Evolutionary conservation across 2,888 invertebrate genomes (phyloP), one percentile per base, ranked within the genome.

Genomic region (Pomacea canaliculata): DNA sequence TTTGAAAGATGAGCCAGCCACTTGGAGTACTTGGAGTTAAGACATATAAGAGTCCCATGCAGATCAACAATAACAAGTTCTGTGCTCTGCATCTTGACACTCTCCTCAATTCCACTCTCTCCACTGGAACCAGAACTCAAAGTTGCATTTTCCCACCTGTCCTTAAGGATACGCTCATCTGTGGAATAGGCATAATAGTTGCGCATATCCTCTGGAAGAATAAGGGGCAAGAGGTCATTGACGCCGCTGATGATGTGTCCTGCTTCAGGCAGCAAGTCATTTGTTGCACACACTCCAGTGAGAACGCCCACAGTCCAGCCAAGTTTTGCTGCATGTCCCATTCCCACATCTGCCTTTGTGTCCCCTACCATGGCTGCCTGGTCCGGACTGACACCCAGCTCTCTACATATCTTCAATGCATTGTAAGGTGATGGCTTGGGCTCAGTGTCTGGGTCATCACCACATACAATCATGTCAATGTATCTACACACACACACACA

Each of bases 11-110:
- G 81, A 56, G 87, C 84, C 9, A 89, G 84, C 91, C 91, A 92
- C 12, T 91, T 88, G 18, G 89, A 84, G 89, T 92, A 91, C 85
- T 90, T 89, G 46, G 88, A 86, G 78, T 92, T 88, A 76, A 91
- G 90, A 81, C 91, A 91, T 27, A 92, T 84, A 59, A 92, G 84
- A 7, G 92, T 92, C 7, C 92, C 92, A 81, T 92, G 91, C 74
- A 92, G 91, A 83, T 92, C 92, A 84, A 92, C 92, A 66, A 92
- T 91, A 16, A 92, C 91, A 48, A 88, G 80, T 12, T 83, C 78
- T 46, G 80, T 78, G 19, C 71, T 81, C 79, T 73, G 79, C 77
- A 78, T 62, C 66, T 80, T 63, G 18, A 76, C 65, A 49, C 13
- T 48, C 48, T 71, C 67, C 12, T 23, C 59, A 16, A 56, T 27